phyloP scores from a whole-genome alignment of 2,113 vertebrate genomes.

The Lipophrys pholis region DNA sequence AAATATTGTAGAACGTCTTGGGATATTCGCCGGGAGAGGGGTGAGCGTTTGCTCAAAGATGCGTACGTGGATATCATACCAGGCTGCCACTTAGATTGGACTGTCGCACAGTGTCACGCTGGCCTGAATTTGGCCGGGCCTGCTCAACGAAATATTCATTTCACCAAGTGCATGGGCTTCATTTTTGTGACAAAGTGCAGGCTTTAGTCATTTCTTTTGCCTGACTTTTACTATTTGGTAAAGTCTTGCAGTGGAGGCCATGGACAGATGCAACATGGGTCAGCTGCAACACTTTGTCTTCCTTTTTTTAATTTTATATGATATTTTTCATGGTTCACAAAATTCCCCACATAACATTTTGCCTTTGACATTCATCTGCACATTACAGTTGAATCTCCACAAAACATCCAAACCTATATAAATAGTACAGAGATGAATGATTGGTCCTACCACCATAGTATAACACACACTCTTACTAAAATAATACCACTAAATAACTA shows the following conservation, averaged over 20 bases:
- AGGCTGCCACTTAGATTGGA: conserved; percentile 48
- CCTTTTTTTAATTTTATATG: no score
- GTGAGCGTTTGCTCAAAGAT: conserved; percentile 67
- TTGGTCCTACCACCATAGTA: no score
- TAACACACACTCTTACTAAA: no score
- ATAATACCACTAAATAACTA: no score
- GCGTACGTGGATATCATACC: conserved; percentile 51
- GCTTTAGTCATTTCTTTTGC: not conserved
- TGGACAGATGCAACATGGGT: no score
- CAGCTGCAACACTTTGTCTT: no score
- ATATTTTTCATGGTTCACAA: no score
- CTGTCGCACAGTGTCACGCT: conserved; percentile 36
- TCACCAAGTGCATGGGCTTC: conserved; percentile 3
- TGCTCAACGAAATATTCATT: conserved; percentile 10
- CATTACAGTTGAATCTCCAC: no score
- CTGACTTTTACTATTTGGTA: not conserved
- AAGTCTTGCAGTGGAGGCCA: not conserved
- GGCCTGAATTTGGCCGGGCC: conserved; percentile 13
- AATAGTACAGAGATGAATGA: no score
- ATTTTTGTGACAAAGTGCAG: not conserved
- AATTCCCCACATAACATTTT: no score
- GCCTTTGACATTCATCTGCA: no score
- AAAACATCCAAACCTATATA: no score
- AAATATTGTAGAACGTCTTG: conserved; percentile 79
- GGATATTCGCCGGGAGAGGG: conserved; percentile 64